Evolutionary conservation across 2,797 vertebrate species (phyloP), one percentile per base, ranked within the genome.

Genomic region (Otolemur crassicaudatus): DNA sequence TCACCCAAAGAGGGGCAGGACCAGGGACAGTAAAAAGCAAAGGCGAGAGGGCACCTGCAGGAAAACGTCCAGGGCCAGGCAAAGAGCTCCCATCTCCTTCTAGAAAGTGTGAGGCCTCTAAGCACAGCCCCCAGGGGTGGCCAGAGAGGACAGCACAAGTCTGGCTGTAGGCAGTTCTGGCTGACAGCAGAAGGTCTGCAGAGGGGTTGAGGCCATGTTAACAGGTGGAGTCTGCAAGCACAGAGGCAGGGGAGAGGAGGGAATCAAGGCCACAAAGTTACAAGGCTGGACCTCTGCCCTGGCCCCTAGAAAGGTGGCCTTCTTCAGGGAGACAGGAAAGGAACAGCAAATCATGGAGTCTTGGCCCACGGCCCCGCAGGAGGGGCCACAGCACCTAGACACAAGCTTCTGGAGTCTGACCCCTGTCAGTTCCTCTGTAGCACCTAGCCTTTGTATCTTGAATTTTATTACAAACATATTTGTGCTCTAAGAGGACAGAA

Each of bases 191-290:
- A 19, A 4, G 67, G 65, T 53, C 34, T 29, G 46, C 85, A 46
- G 58, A 34, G 22, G 27, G 7, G 7, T 2, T 23, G 49, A 1
- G 9, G 53, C 34, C 20, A 6, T 17, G 13, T 11, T 37, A 14
- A 53, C 22, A 82, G 27, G 23, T 25, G 27, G 53, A 10, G 56
- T 60, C 22, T 14, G 19, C 20, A 8, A 96, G 63, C 60, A 16
- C 22, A 19, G 5, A 53, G 53, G 22, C 3, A 1, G 6, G 14
- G 5, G 1, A 16, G 16, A 56, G n/a, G 9, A 49, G 13, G 3
- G 53, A 56, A 31, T 14, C 14, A 8, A 40, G 27, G 65, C 34
- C 13, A 2, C 31, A 67, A 7, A 7, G 63, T 31, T 17, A 1
- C 31, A 67, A 7, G 16, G 65, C 37, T 17, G 43, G 67, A 20